Conservation (phyloP, 64 coral and sea anemone species). For the Acropora tenuis region DNA sequence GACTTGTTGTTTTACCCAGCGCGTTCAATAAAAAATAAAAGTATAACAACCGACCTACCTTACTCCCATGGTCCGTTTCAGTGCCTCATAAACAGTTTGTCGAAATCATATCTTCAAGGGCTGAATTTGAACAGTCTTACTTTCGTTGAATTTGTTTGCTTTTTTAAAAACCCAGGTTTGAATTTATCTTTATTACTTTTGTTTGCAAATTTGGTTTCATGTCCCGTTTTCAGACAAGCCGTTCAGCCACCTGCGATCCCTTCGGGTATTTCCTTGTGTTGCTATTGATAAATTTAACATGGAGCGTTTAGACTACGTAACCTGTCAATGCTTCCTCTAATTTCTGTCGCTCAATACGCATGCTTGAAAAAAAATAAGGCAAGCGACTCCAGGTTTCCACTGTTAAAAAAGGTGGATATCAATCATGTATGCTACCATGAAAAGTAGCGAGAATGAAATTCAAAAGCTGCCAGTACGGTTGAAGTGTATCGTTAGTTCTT, state of each 20-base stretch:
- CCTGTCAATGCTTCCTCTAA: not conserved
- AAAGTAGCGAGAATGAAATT: too few relatives aligned
- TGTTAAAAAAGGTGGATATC: too few relatives aligned
- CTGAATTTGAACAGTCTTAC: not conserved
- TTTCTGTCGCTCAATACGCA: not conserved
- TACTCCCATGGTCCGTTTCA: not conserved
- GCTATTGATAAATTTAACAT: not conserved
- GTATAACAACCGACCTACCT: slow-evolving; percentile 13
- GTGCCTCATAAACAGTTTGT: not conserved
- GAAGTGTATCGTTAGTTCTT: too few relatives aligned
- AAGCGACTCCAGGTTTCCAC: too few relatives aligned
- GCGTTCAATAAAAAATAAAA: not conserved
- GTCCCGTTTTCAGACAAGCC: not conserved
- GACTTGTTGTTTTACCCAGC: not conserved
- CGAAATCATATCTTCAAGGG: not conserved
- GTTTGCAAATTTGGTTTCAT: not conserved
- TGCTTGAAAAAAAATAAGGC: too few relatives aligned
- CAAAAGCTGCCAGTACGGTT: too few relatives aligned
- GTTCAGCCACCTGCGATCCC: not conserved
- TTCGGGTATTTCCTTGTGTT: slow-evolving; percentile 23
- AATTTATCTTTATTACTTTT: not conserved
- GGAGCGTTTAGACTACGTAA: not conserved
- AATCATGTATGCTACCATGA: too few relatives aligned
- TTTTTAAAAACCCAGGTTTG: not conserved
- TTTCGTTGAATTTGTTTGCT: not conserved